Evolutionary conservation across 2,888 invertebrate genomes (phyloP).

Genomic region (Amphipoea oculea): DNA sequence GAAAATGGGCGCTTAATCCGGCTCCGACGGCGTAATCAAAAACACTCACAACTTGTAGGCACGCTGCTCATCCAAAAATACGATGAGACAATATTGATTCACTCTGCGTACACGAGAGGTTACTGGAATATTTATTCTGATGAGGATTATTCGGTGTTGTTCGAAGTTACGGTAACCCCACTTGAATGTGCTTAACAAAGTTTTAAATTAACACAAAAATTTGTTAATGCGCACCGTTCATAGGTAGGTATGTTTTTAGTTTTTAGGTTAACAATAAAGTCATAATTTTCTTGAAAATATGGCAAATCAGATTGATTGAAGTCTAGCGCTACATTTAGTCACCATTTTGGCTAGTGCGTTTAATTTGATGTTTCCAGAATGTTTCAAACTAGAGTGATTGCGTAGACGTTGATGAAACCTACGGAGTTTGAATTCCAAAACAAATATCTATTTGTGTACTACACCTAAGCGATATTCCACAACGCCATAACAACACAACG

Average conservation of each 20-base stretch:
- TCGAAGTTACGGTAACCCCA: slow-evolving; percentile 24
- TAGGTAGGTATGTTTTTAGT: not conserved
- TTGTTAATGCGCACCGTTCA: not conserved
- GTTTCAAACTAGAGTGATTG: not conserved
- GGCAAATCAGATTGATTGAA: too few relatives aligned
- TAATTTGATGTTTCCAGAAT: not conserved
- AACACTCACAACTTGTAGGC: slow-evolving; percentile 57
- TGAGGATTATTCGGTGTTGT: slow-evolving; percentile 49
- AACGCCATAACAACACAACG: slow-evolving; percentile 10
- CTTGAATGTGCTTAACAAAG: slow-evolving; percentile 37
- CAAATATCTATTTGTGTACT: not conserved
- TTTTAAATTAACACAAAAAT: slow-evolving; percentile 27
- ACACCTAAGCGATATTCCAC: slow-evolving; percentile 8
- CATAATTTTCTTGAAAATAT: not conserved
- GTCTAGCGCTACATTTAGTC: too few relatives aligned
- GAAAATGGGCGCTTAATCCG: slow-evolving; percentile 47
- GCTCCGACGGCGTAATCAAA: slow-evolving; percentile 51
- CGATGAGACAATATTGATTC: slow-evolving; percentile 61
- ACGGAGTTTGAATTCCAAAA: slow-evolving; percentile 10
- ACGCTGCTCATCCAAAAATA: slow-evolving; percentile 55
- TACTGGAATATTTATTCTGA: slow-evolving; percentile 55
- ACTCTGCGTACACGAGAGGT: slow-evolving; percentile 49
- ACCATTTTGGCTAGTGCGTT: not conserved
- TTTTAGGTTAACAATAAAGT: not conserved
- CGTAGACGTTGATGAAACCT: not conserved